Percentiles rank a stretch among this genome's conserved stretches.
Evolutionary conservation across 2,888 invertebrate genomes (phyloP).

Genomic region (Eupeodes latifasciatus): DNA sequence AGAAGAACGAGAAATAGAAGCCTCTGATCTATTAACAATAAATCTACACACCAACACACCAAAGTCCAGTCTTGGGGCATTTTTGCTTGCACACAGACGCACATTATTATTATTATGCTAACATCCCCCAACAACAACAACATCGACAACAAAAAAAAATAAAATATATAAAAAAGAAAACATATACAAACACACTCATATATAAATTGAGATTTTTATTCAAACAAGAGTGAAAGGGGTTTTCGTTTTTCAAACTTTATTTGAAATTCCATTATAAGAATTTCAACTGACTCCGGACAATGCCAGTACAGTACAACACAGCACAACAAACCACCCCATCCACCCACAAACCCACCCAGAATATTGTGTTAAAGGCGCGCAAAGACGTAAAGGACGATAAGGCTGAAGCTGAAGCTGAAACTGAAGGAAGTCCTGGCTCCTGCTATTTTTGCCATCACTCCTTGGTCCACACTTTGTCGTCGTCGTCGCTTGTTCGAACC

Average conservation of each 20-base stretch:
- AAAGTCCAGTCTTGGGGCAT: slow-evolving; percentile 44
- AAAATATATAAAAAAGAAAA: slow-evolving; percentile 26
- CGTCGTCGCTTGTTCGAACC: neutral
- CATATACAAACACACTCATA: slow-evolving; percentile 56
- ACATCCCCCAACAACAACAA: neutral
- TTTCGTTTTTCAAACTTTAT: slow-evolving; percentile 71
- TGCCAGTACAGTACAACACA: slow-evolving; percentile 18
- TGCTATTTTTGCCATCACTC: slow-evolving; percentile 31
- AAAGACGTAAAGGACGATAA: slow-evolving; percentile 54
- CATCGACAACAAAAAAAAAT: neutral
- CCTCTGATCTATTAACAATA: slow-evolving; percentile 75
- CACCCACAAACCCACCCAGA: slow-evolving; percentile 7
- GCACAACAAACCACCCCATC: neutral
- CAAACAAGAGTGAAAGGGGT: slow-evolving; percentile 70
- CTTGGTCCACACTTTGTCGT: neutral
- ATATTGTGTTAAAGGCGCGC: slow-evolving; percentile 28
- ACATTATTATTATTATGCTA: neutral
- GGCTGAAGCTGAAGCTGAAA: slow-evolving; percentile 31
- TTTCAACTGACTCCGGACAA: slow-evolving; percentile 69
- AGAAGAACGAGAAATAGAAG: slow-evolving; percentile 28
- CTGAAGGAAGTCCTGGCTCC: slow-evolving; percentile 56
- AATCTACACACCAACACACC: slow-evolving; percentile 71
- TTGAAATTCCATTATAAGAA: slow-evolving; percentile 75
- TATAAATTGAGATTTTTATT: slow-evolving; percentile 74
- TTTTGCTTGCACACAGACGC: slow-evolving; percentile 36